Evolutionary conservation across 2,888 invertebrate species (phyloP).

Genomic region (Ischnura elegans): DNA sequence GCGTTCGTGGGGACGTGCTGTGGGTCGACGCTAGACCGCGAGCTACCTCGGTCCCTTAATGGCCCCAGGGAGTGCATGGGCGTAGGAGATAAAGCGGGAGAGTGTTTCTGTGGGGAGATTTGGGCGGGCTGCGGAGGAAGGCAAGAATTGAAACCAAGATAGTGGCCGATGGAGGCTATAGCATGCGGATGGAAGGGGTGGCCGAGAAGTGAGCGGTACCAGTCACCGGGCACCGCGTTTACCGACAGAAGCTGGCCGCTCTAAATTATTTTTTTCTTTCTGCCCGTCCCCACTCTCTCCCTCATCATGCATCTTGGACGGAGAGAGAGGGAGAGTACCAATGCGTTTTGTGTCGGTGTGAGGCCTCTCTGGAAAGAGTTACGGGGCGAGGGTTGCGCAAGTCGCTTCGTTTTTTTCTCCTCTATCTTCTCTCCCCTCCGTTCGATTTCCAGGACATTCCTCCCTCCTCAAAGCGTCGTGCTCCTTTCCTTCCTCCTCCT

Average conservation of each 20-base stretch:
- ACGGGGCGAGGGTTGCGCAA: background rate
- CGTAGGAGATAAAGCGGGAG: background rate
- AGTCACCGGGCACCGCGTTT: background rate
- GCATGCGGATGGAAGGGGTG: background rate
- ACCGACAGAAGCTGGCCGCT: background rate
- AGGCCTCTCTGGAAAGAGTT: conserved; percentile 8
- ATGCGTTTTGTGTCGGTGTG: conserved; percentile 13
- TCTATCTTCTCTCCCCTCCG: background rate
- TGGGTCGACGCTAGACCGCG: background rate
- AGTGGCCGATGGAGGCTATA: background rate
- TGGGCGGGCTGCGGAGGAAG: background rate
- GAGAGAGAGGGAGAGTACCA: conserved; percentile 12
- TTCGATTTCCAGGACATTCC: background rate
- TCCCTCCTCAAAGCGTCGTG: background rate
- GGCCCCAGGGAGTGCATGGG: background rate
- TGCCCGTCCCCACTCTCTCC: background rate
- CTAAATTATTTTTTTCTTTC: background rate
- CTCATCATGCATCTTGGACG: background rate
- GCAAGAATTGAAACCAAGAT: background rate
- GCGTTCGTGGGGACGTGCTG: background rate
- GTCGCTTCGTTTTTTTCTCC: background rate
- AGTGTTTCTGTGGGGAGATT: background rate
- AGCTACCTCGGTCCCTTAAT: background rate
- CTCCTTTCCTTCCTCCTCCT: conserved; percentile 10
- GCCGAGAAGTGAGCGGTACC: conserved; percentile 18